Conservation (phyloP, 2,113 vertebrate species). For the Scortum barcoo region DNA sequence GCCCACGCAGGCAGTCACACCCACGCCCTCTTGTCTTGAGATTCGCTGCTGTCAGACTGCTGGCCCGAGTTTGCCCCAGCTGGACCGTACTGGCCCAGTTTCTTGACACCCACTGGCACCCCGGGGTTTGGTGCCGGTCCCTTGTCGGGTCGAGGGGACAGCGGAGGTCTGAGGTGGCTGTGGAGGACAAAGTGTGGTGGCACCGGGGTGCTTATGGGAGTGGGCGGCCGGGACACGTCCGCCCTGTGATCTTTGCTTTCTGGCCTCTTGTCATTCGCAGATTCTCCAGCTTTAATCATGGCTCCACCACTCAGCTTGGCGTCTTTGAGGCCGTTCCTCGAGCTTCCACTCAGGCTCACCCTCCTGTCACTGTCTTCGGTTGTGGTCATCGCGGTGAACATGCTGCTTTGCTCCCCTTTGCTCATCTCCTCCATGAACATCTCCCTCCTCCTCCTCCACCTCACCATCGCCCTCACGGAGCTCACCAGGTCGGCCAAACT, state of each 20-base stretch:
- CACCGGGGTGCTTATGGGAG: background rate
- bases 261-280: background rate
- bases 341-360: constrained; percentile 18
- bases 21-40: constrained; percentile 86
- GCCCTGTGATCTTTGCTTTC: constrained; percentile 6
- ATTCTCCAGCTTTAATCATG: background rate
- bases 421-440: constrained; percentile 51
- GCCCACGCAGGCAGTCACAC: constrained; percentile 69
- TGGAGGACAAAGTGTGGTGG: constrained; percentile 29
- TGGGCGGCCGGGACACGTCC: rapidly evolving
- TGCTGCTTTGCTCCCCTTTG: constrained; percentile 59
- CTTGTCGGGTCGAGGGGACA: constrained; percentile 13
- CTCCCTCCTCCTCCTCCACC: constrained; percentile 39
- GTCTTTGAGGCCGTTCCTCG: background rate
- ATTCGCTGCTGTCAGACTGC: constrained; percentile 68
- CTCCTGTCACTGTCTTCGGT: constrained; percentile 43
- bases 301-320: background rate
- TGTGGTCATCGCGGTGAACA: background rate
- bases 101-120: constrained; percentile 6
- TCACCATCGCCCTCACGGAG: constrained; percentile 44
- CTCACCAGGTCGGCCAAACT: constrained; percentile 56
- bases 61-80: constrained; percentile 36
- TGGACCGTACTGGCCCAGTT: constrained; percentile 41
- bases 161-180: constrained; percentile 40
- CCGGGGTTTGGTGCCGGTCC: constrained; percentile 30